phyloP scores from a whole-genome alignment of 2,888 invertebrate species.

The Anthophora plumipes region DNA sequence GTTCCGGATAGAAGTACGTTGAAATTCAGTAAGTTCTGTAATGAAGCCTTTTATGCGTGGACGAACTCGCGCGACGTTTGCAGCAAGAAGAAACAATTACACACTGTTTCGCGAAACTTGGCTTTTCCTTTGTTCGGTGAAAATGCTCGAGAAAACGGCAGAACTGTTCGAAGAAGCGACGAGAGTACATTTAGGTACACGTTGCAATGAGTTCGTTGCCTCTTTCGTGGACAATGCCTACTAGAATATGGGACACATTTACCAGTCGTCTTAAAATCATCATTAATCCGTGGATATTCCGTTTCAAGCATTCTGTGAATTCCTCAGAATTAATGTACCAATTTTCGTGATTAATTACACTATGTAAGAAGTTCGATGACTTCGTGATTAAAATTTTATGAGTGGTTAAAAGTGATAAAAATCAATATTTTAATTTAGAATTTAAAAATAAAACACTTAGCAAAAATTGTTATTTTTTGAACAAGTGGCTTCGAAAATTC shows the following conservation, averaged over 20 bases:
- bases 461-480: too few relatives aligned
- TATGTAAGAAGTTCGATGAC: too few relatives aligned
- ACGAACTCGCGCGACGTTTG: background rate
- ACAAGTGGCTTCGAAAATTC: too few relatives aligned
- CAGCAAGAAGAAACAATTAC: background rate
- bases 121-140: background rate
- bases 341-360: too few relatives aligned
- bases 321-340: background rate
- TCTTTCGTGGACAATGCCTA: background rate
- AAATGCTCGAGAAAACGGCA: background rate
- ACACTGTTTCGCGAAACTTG: background rate
- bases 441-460: too few relatives aligned
- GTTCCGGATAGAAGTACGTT: conserved; percentile 2
- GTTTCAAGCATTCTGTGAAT: background rate
- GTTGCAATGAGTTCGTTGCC: background rate
- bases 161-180: background rate
- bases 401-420: too few relatives aligned
- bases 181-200: background rate
- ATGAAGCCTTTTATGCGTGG: background rate
- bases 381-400: too few relatives aligned
- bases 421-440: too few relatives aligned
- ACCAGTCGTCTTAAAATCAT: background rate
- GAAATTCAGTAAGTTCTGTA: background rate
- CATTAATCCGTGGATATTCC: background rate
- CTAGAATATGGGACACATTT: background rate